Conservation (phyloP, 2,797 vertebrate species). For the Macropus fuliginosus region DNA sequence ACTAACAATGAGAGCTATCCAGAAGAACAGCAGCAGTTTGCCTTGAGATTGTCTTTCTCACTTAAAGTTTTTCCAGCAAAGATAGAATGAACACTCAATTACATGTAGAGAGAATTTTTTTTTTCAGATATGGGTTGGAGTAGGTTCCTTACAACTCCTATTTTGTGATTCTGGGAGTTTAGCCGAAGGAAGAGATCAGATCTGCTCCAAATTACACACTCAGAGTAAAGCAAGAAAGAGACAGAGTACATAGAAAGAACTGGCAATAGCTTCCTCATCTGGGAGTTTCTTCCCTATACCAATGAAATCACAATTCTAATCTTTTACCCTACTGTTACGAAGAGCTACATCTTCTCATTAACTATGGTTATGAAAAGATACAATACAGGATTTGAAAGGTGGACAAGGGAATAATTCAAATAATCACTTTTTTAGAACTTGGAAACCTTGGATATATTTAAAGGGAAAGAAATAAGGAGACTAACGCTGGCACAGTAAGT, state of each 20-base stretch:
- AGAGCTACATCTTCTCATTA: neutral
- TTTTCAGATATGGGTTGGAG: neutral
- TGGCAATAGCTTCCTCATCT: neutral
- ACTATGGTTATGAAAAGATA: neutral
- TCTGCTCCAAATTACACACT: neutral
- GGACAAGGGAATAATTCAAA: neutral
- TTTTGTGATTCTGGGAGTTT: neutral
- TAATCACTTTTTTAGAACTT: slow-evolving; percentile 26
- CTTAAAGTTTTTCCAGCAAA: neutral
- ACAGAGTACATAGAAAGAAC: neutral
- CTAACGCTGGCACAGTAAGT: neutral
- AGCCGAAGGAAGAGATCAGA: neutral
- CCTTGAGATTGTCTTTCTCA: neutral
- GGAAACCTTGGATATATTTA: slow-evolving; percentile 5
- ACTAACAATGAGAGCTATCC: neutral
- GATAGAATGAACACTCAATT: neutral
- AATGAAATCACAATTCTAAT: neutral
- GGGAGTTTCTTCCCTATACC: neutral
- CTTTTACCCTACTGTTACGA: neutral
- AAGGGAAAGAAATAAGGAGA: slow-evolving; percentile 29
- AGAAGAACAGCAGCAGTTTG: neutral
- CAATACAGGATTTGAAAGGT: neutral
- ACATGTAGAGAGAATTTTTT: neutral
- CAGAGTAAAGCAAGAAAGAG: neutral
- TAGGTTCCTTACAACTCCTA: neutral